Evolutionary conservation across 1,140 invertebrate species (phyloP).

Genomic region (Dreissena polymorpha): DNA sequence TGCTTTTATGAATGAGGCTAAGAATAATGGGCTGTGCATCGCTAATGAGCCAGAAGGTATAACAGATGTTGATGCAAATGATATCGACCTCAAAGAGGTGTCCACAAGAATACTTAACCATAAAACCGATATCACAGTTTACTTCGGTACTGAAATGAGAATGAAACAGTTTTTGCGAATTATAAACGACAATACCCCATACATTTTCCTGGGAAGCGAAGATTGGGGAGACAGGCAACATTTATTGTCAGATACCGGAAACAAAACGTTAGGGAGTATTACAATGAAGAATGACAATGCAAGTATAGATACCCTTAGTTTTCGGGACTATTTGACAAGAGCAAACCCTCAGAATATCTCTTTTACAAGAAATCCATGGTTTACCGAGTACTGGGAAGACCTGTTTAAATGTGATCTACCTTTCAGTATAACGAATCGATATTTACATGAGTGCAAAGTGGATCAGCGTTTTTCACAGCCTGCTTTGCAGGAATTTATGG

Average conservation of each 20-base stretch:
- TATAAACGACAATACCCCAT: constrained; percentile 75
- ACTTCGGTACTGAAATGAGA: constrained; percentile 87
- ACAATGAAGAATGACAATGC: constrained; percentile 62
- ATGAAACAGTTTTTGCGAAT: constrained; percentile 81
- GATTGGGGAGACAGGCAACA: constrained; percentile 87
- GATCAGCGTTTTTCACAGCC: constrained; percentile 45
- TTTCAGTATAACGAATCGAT: constrained; percentile 66
- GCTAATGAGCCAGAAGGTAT: constrained; percentile 76
- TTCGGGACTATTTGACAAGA: not conserved
- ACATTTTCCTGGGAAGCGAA: constrained; percentile 88
- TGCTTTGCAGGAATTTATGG: constrained; percentile 49
- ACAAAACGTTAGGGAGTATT: constrained; percentile 64
- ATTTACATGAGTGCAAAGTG: constrained; percentile 39
- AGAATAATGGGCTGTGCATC: constrained; percentile 82
- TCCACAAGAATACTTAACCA: constrained; percentile 34
- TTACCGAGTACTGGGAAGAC: constrained; percentile 69
- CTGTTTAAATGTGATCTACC: constrained; percentile 67
- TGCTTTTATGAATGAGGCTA: constrained; percentile 62
- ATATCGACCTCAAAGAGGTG: constrained; percentile 45
- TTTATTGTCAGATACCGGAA: constrained; percentile 55
- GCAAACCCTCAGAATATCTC: not conserved
- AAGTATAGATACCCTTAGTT: constrained; percentile 15
- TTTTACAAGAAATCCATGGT: constrained; percentile 66
- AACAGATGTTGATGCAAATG: constrained; percentile 79
- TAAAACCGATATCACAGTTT: constrained; percentile 82